phyloP scores from a whole-genome alignment of 2,113 vertebrate genomes.

The Pelmatolapia mariae region DNA sequence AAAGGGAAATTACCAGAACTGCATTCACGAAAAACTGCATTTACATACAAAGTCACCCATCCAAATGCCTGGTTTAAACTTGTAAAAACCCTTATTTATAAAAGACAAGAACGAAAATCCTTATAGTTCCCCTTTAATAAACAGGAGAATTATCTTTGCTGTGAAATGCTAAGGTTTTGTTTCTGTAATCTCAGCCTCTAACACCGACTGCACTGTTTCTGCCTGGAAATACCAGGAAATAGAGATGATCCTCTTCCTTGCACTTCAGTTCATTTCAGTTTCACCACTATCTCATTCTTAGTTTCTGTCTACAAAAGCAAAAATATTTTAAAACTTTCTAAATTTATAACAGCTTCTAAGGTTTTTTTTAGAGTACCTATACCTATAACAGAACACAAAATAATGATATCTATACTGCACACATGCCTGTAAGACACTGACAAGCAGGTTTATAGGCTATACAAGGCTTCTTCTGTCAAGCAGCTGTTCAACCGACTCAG shows the following conservation, averaged over 20 bases:
- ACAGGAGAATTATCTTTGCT: background rate
- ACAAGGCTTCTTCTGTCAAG: background rate
- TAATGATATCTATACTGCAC: background rate
- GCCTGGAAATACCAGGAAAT: background rate
- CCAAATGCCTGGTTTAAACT: accelerated
- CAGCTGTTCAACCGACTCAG: background rate
- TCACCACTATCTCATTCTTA: background rate
- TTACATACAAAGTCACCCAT: background rate
- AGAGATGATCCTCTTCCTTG: background rate
- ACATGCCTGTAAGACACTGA: background rate
- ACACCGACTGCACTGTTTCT: background rate
- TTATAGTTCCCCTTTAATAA: background rate
- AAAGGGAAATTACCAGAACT: background rate
- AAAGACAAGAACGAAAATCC: background rate
- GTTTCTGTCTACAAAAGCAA: background rate
- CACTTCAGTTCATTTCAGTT: background rate
- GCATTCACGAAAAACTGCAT: background rate
- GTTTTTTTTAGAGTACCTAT: accelerated
- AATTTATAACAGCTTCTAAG: background rate
- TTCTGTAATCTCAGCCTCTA: background rate
- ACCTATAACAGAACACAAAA: background rate
- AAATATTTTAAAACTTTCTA: background rate
- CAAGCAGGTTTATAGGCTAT: background rate
- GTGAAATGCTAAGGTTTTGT: background rate
- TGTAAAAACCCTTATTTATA: background rate